A percentile compares a stretch with the other conserved stretches of the same genome.
These are phyloP conservation scores for Pseudomyrmex concolor DNA, from an alignment of 1,140 invertebrate species.

Conservation along the genomic window DNA sequence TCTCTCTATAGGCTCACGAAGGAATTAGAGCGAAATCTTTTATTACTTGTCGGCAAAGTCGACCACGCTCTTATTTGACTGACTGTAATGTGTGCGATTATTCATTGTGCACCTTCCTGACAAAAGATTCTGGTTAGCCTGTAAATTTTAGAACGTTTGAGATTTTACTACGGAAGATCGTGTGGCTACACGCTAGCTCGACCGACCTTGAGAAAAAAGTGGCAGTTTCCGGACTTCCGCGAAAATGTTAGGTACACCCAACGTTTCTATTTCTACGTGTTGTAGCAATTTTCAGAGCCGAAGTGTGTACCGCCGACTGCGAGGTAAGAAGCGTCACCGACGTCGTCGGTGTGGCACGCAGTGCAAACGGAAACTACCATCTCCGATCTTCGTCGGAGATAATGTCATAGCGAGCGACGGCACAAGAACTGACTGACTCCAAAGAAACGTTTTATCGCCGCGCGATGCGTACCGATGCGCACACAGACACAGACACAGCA, in stretches of 20 bases:
- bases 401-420: slow-evolving; percentile 35
- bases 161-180: background rate
- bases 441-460: slow-evolving; percentile 61
- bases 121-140: background rate
- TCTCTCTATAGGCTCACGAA: no score
- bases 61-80: no score
- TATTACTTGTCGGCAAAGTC: no score
- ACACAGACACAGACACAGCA: slow-evolving; percentile 13
- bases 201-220: slow-evolving; percentile 16
- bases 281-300: slow-evolving; percentile 32
- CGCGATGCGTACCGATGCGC: slow-evolving; percentile 51
- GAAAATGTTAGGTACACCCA: slow-evolving; percentile 27
- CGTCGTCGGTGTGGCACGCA: slow-evolving; percentile 2
- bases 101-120: background rate
- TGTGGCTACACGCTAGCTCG: background rate
- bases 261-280: slow-evolving; percentile 45
- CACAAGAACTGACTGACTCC: slow-evolving; percentile 45
- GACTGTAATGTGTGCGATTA: no score
- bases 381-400: slow-evolving; percentile 25
- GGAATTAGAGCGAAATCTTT: no score
- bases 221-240: slow-evolving; percentile 21
- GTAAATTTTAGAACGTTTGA: background rate
- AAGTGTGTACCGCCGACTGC: background rate
- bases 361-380: slow-evolving; percentile 29
- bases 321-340: slow-evolving; percentile 7